A percentile compares a stretch with the other conserved stretches of the same genome.
Evolutionary conservation across 1,140 invertebrate genomes (phyloP).

Genomic region (Whitmania pigra): DNA sequence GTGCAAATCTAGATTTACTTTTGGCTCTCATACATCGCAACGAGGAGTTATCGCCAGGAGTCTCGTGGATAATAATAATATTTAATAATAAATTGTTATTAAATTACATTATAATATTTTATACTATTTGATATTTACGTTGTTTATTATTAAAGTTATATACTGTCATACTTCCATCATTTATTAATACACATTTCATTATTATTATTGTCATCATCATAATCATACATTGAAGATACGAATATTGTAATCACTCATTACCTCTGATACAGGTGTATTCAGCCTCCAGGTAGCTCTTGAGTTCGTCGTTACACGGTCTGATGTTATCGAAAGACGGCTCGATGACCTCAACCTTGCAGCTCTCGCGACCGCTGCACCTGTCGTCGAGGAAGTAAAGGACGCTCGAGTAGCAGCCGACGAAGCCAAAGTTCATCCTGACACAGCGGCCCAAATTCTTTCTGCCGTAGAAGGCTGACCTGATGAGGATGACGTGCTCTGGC

Average conservation of each 20-base stretch:
- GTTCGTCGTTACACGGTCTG: conserved; percentile 15
- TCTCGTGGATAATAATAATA: too few relatives aligned
- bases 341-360: conserved; percentile 12
- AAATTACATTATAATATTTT: background rate
- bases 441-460: conserved; percentile 21
- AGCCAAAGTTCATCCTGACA: conserved; percentile 21
- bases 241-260: background rate
- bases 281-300: conserved; percentile 18
- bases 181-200: too few relatives aligned
- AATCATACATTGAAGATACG: too few relatives aligned
- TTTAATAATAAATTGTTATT: too few relatives aligned
- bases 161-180: too few relatives aligned
- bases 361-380: background rate
- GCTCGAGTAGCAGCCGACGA: conserved; percentile 19
- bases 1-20: too few relatives aligned
- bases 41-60: too few relatives aligned
- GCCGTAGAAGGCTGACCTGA: conserved; percentile 22
- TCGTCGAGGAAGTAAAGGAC: conserved; percentile 11
- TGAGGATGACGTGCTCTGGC: conserved; percentile 18
- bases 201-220: too few relatives aligned
- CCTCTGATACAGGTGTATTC: conserved; percentile 18
- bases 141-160: too few relatives aligned
- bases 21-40: too few relatives aligned
- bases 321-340: conserved; percentile 19
- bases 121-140: too few relatives aligned